phyloP scores from a whole-genome alignment of 2,113 vertebrate genomes.

The Vimba vimba region DNA sequence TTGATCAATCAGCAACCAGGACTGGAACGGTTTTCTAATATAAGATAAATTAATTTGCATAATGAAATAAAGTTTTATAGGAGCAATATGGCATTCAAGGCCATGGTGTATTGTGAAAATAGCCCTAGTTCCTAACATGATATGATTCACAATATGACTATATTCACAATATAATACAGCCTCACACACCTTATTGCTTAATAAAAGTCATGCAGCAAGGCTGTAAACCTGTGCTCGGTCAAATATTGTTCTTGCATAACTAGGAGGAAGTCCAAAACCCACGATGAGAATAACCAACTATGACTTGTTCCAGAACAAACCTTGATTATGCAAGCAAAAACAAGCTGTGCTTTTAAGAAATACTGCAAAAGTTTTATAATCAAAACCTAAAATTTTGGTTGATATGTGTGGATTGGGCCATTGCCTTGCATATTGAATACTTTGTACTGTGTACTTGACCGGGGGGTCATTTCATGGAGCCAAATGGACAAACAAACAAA shows the following conservation, averaged over 20 bases:
- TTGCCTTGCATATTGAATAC: constrained; percentile 3
- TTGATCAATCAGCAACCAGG: background rate
- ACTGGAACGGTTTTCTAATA: background rate
- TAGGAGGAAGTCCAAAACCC: constrained; percentile 33
- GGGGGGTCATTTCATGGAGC: background rate
- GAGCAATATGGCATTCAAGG: background rate
- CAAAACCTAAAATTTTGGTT: constrained; percentile 5
- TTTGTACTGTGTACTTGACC: constrained; percentile 26
- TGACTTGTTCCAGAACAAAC: constrained; percentile 22
- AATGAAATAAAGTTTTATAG: background rate
- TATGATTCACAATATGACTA: background rate
- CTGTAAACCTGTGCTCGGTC: constrained; percentile 4
- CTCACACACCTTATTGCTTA: background rate
- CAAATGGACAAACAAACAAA: constrained; percentile 25
- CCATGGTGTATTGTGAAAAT: background rate
- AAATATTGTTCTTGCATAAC: constrained; percentile 10
- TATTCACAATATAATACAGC: background rate
- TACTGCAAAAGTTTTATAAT: constrained; percentile 22
- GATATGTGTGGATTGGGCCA: background rate
- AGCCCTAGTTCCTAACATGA: too few species aligned
- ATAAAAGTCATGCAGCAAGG: background rate
- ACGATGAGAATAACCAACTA: constrained; percentile 27
- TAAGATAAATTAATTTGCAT: background rate
- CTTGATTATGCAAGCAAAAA: constrained; percentile 47
- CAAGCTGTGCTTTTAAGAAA: constrained; percentile 22